phyloP scores from a whole-genome alignment of 2,888 invertebrate species.

The Chouioia cunea region DNA sequence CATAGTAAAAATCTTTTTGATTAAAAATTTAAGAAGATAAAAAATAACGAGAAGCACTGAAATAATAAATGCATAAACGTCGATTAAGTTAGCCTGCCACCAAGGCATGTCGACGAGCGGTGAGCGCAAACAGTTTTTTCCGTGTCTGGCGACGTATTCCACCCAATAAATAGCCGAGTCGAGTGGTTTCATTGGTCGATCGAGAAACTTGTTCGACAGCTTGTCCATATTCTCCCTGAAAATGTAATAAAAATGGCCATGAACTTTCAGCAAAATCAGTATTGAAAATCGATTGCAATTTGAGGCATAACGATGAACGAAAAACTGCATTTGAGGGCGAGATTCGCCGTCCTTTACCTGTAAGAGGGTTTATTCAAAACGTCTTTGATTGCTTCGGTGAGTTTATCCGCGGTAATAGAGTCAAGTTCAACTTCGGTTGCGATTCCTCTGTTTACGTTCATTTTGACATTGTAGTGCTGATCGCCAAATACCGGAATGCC shows the following conservation, averaged over 20 bases:
- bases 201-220: constrained; percentile 55
- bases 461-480: constrained; percentile 54
- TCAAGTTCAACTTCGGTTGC: no score
- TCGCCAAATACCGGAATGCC: constrained; percentile 57
- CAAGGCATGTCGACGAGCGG: constrained; percentile 65
- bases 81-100: constrained; percentile 68
- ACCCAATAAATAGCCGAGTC: constrained; percentile 77
- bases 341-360: constrained; percentile 50
- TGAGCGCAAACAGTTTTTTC: constrained; percentile 64
- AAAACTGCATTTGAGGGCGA: no score
- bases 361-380: constrained; percentile 65
- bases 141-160: constrained; percentile 73
- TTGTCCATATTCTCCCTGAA: constrained; percentile 26
- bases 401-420: constrained; percentile 61
- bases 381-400: constrained; percentile 63
- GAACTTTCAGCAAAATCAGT: no score
- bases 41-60: no score
- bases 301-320: no score
- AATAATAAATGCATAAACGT: constrained; percentile 69
- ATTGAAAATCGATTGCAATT: no score
- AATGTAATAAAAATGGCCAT: no score
- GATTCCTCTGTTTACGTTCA: constrained; percentile 50
- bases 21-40: no score
- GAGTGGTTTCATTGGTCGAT: constrained; percentile 73
- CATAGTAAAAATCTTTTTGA: no score